These are phyloP conservation scores for Tenthredo distinguenda DNA, from an alignment of 2,888 invertebrate species.

Conservation along the genomic window DNA sequence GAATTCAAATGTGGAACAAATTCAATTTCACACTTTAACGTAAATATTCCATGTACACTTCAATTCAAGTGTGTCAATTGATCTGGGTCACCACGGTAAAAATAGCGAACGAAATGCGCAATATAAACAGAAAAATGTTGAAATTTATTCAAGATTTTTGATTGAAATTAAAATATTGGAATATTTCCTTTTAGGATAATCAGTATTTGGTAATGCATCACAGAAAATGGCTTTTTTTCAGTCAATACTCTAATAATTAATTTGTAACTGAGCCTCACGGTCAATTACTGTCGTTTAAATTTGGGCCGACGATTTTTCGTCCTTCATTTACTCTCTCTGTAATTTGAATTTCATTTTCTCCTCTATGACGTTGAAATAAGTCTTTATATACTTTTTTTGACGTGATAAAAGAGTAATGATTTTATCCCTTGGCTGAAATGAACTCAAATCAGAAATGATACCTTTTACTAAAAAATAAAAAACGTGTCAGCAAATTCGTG, in stretches of 20 bases:
- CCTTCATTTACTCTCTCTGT: neutral
- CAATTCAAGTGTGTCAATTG: neutral
- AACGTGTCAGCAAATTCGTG: neutral
- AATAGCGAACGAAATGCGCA: neutral
- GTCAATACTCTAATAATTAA: constrained; percentile 12
- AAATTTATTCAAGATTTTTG: neutral
- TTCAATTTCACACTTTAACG: neutral
- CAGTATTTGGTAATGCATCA: constrained; percentile 19
- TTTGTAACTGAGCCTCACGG: neutral
- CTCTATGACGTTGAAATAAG: neutral
- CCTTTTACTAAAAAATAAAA: too few species aligned
- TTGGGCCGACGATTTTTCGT: neutral
- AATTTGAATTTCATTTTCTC: neutral
- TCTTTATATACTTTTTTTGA: too few species aligned
- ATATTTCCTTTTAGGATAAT: neutral
- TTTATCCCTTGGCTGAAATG: neutral
- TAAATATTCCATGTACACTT: neutral
- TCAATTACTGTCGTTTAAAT: neutral
- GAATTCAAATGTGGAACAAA: constrained; percentile 20
- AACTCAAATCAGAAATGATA: neutral
- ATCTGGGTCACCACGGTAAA: constrained; percentile 19
- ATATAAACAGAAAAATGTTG: neutral
- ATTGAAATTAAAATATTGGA: neutral
- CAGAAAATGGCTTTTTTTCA: constrained; percentile 3
- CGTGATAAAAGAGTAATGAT: neutral